These are phyloP conservation scores for Danaus chrysippus DNA, from an alignment of 2,888 invertebrate genomes.

Conservation along the genomic window DNA sequence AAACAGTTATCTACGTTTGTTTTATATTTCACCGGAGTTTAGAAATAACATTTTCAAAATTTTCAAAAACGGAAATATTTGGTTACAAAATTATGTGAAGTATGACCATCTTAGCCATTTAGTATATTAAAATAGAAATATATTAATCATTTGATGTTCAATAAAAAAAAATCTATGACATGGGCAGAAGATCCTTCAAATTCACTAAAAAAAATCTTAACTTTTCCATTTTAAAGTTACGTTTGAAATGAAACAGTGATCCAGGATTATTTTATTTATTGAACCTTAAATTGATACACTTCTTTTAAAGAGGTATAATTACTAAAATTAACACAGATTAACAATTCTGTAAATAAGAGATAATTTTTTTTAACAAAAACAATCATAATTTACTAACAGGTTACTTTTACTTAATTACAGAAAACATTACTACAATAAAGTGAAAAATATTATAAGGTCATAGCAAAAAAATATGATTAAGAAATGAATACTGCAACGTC, in stretches of 20 bases:
- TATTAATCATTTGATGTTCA: too few relatives aligned
- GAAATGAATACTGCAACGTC: background rate
- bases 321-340: conserved; percentile 33
- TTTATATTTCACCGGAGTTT: too few relatives aligned
- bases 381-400: conserved; percentile 25
- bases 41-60: too few relatives aligned
- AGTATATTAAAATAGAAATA: too few relatives aligned
- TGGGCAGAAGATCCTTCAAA: background rate
- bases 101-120: too few relatives aligned
- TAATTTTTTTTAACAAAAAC: conserved; percentile 33
- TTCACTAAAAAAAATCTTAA: background rate
- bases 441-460: background rate
- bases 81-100: too few relatives aligned
- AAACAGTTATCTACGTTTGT: too few relatives aligned
- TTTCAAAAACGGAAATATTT: too few relatives aligned
- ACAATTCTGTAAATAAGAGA: conserved; percentile 33
- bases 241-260: conserved; percentile 9
- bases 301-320: conserved; percentile 39
- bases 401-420: background rate
- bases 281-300: conserved; percentile 27
- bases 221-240: background rate
- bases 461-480: background rate
- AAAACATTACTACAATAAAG: conserved; percentile 1
- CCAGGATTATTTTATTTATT: conserved; percentile 1
- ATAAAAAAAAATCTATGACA: too few relatives aligned